Evolutionary conservation across 2,888 invertebrate species (phyloP).

Genomic region (Cenopis cana): DNA sequence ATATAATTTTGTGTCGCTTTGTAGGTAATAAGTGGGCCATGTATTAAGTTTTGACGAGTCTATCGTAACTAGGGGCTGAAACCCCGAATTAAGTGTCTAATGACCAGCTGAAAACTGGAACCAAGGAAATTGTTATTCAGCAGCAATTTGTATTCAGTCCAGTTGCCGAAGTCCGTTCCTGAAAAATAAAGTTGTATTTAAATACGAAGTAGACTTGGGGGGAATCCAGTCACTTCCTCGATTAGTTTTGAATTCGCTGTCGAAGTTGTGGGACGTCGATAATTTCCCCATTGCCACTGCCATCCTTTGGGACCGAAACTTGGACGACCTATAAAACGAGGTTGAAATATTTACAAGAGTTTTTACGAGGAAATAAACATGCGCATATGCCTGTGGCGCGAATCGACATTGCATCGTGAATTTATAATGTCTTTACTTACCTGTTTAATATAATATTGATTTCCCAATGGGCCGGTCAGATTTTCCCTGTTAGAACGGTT

Average conservation of each 20-base stretch:
- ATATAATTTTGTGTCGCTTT: constrained; percentile 13
- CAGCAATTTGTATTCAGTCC: constrained; percentile 29
- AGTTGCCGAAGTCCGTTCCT: constrained; percentile 19
- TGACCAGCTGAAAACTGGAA: constrained; percentile 18
- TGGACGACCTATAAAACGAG: constrained; percentile 8
- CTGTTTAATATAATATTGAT: constrained; percentile 33
- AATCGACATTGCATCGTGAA: constrained; percentile 27
- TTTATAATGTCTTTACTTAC: constrained; percentile 30
- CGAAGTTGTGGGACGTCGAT: constrained; percentile 48
- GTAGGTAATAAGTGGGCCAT: not conserved
- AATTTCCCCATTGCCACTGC: constrained; percentile 50
- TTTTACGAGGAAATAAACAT: constrained; percentile 28
- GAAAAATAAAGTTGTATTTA: constrained; percentile 39
- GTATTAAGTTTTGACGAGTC: constrained; percentile 15
- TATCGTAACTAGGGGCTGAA: constrained; percentile 20
- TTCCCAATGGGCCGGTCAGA: constrained; percentile 21
- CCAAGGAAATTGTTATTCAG: constrained; percentile 29
- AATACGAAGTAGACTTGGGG: constrained; percentile 32
- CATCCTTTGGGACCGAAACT: constrained; percentile 24
- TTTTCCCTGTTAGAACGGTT: not conserved
- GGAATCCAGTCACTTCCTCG: constrained; percentile 54
- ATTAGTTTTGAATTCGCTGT: constrained; percentile 56
- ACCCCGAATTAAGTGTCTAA: constrained; percentile 21
- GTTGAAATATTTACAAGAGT: constrained; percentile 31
- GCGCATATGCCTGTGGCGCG: not conserved